These are phyloP conservation scores for Echinometra lucunter DNA, from an alignment of 53 echinoderm and acorn worm species.

Conservation along the genomic window DNA sequence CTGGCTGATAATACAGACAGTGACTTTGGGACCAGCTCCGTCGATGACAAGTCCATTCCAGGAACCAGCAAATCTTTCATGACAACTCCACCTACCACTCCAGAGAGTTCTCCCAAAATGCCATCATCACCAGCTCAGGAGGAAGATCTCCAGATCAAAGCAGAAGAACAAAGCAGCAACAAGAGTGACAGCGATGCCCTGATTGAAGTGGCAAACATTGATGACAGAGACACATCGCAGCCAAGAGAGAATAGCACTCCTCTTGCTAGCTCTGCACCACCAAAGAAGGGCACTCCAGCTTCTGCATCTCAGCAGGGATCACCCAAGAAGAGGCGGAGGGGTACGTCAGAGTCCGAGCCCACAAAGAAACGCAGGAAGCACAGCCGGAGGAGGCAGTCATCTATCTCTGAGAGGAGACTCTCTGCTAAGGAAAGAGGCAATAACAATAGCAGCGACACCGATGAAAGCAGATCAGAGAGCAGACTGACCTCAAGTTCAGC, in stretches of 20 bases:
- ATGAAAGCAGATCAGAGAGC: conserved; percentile 72
- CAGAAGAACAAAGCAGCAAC: conserved; percentile 76
- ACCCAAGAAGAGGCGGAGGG: conserved; percentile 80
- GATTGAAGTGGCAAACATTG: conserved; percentile 85
- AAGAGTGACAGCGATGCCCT: conserved; percentile 85
- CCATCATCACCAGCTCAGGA: conserved; percentile 78
- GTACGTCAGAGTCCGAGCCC: conserved; percentile 77
- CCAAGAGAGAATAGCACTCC: conserved; percentile 21
- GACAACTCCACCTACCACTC: conserved; percentile 94
- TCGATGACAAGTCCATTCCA: conserved; percentile 62
- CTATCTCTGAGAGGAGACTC: conserved; percentile 71
- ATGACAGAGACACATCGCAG: conserved; percentile 67
- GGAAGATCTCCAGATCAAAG: conserved; percentile 68
- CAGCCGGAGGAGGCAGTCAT: conserved; percentile 66
- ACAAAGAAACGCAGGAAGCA: conserved; percentile 78
- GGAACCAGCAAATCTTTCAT: conserved; percentile 72
- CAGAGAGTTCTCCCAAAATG: conserved; percentile 81
- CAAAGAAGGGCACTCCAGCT: conserved; percentile 37
- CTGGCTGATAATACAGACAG: conserved; percentile 68
- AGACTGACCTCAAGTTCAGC: conserved; percentile 21
- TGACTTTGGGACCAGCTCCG: conserved; percentile 55
- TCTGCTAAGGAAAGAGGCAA: conserved; percentile 68
- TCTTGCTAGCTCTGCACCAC: conserved; percentile 34
- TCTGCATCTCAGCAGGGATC: conserved; percentile 58
- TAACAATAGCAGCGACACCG: conserved; percentile 79